Evolutionary conservation across 2,797 vertebrate genomes (phyloP).

Genomic region (Cottoperca gobio): DNA sequence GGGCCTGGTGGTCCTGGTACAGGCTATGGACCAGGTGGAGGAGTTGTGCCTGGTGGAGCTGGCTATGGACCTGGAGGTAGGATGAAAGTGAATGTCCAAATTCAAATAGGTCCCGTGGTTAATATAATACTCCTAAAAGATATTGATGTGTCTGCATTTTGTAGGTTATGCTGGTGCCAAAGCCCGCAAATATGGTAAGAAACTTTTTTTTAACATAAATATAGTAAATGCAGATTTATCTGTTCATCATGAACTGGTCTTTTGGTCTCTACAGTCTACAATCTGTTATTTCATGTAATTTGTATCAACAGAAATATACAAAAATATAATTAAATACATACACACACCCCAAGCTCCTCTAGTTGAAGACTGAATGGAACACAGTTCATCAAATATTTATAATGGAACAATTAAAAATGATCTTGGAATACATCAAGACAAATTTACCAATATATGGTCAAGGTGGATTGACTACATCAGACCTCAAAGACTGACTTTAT

Average conservation of each 20-base stretch:
- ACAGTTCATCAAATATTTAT: too few relatives aligned
- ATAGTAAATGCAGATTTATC: background rate
- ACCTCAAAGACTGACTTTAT: too few relatives aligned
- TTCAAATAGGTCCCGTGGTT: background rate
- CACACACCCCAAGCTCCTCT: too few relatives aligned
- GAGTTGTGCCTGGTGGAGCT: conserved; percentile 32
- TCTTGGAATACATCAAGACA: too few relatives aligned
- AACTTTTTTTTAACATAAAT: background rate
- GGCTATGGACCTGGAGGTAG: conserved; percentile 55
- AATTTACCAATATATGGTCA: rapidly evolving
- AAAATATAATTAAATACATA: background rate
- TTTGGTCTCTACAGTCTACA: background rate
- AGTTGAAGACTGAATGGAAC: too few relatives aligned
- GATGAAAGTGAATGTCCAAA: background rate
- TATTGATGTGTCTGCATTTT: conserved; percentile 18
- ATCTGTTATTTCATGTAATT: background rate
- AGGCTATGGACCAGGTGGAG: conserved; percentile 35
- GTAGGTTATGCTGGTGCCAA: conserved; percentile 81
- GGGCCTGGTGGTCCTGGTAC: background rate
- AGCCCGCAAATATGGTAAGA: conserved; percentile 84
- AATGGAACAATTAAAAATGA: too few relatives aligned
- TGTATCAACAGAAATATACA: background rate
- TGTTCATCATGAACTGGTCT: background rate
- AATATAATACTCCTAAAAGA: background rate
- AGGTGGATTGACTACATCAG: too few relatives aligned